Conservation (phyloP, 2,888 invertebrate species). For the Sipha maydis region DNA sequence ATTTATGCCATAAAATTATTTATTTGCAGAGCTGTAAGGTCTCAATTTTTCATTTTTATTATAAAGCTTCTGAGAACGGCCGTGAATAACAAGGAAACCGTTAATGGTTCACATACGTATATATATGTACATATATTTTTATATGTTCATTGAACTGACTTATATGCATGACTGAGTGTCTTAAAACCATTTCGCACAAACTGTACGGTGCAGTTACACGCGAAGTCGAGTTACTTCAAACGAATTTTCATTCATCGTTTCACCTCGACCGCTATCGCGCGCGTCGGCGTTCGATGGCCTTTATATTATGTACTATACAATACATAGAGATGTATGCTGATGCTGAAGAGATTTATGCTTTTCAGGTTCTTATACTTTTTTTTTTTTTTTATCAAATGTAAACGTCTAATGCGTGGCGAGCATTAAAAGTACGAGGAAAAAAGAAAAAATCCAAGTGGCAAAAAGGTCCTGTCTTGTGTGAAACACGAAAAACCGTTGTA, state of each 20-base stretch:
- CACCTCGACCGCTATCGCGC: background rate
- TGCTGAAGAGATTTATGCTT: conserved; percentile 28
- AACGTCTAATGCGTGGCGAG: conserved; percentile 31
- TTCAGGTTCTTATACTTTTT: conserved; percentile 14
- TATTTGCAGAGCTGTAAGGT: background rate
- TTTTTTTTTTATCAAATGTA: background rate
- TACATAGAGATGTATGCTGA: no score
- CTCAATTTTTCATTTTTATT: background rate
- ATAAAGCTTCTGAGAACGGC: background rate
- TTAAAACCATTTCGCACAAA: conserved; percentile 16
- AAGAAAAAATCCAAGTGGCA: background rate
- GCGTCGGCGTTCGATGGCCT: background rate
- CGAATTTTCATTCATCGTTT: background rate
- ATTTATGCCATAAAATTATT: background rate
- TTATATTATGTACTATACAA: background rate
- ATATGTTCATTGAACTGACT: background rate
- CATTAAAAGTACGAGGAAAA: conserved; percentile 21
- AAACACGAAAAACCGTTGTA: background rate
- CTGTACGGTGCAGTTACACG: background rate
- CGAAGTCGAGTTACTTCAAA: conserved; percentile 24
- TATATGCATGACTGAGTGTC: background rate
- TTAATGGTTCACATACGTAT: background rate
- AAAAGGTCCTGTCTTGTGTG: background rate
- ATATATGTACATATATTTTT: background rate
- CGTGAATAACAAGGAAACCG: background rate